Base-by-base conservation (phyloP, 2,888 invertebrate species). In the Drosophila diplacantha region DNA sequence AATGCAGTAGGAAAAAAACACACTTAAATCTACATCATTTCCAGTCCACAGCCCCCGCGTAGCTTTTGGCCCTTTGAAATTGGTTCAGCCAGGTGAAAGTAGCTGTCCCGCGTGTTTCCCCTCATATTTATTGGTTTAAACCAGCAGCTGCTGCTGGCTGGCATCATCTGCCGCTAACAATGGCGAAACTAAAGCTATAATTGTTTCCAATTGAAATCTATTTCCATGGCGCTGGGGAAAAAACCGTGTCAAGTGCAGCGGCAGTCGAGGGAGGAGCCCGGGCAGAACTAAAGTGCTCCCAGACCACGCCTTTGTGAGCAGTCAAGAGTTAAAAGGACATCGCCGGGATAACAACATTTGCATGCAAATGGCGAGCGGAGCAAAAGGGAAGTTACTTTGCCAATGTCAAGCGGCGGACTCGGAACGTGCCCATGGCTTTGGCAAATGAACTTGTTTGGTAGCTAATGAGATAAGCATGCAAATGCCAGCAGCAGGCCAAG, bases 1-100 rank as follows among this genome's bases (percentile, higher is more conserved):
- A 59, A 38, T 26, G 55, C 53, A 54, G 37, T 20, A 60, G 59
- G 65, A 68, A 73, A 75, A 77, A 74, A 71, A 24, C 70, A 66
- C 65, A 78, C 80, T 76, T 74, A 73, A 78, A 80, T 79, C 76
- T 80, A 78, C 79, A 79, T 79, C 78, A 80, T 80, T 80, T 79
- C 80, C 79, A 73, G 74, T 76, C 54, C 74, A 73, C 65, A 51
- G 54, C 50, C 52, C 55, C 52, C 38, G 18, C 47, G 26, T 24
- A 32, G 57, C 57, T 57, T 34, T 47, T 43, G 47, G 47, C 51
- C 47, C 47, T 52, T 52, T 52, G 41, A 22, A 66, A 51, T 50
- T 54, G 46, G 41, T 44, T 39, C 59, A 62, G 29, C 61, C 52
- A 59, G 50, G 61, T 61, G 59, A 61, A 61, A 61, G 61, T 61